These are phyloP conservation scores for Hybos culiciformis DNA, from an alignment of 2,888 invertebrate species.

Conservation along the genomic window DNA sequence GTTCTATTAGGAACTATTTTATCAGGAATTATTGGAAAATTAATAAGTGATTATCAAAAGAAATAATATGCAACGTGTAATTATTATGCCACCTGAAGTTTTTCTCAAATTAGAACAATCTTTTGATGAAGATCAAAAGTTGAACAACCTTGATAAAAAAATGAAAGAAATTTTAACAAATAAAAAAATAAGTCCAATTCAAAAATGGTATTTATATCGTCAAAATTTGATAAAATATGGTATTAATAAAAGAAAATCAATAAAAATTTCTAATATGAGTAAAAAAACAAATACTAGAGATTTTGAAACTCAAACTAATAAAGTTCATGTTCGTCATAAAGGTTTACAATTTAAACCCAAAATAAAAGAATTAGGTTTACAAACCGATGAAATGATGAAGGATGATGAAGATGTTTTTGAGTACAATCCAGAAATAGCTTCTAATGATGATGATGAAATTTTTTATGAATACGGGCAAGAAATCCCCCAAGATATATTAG, in stretches of 20 bases:
- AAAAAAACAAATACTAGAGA: neutral
- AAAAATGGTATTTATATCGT: slow-evolving; percentile 6
- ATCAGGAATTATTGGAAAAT: slow-evolving; percentile 3
- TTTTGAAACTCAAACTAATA: neutral
- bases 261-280: neutral
- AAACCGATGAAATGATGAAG: neutral
- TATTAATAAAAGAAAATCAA: neutral
- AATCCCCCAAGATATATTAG: neutral
- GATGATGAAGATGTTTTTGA: neutral
- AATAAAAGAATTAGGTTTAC: neutral
- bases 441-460: neutral
- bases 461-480: neutral
- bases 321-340: neutral
- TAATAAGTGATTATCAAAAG: neutral
- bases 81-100: slow-evolving; percentile 1
- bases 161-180: slow-evolving; percentile 3
- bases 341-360: neutral
- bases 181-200: neutral
- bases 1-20: slow-evolving; percentile 1
- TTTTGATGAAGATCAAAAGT: neutral
- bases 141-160: neutral
- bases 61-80: neutral
- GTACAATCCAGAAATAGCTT: neutral
- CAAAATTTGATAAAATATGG: slow-evolving; percentile 1
- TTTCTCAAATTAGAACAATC: neutral